phyloP scores from a whole-genome alignment of 2,888 invertebrate genomes.

The Taphrorychus bicolor region DNA sequence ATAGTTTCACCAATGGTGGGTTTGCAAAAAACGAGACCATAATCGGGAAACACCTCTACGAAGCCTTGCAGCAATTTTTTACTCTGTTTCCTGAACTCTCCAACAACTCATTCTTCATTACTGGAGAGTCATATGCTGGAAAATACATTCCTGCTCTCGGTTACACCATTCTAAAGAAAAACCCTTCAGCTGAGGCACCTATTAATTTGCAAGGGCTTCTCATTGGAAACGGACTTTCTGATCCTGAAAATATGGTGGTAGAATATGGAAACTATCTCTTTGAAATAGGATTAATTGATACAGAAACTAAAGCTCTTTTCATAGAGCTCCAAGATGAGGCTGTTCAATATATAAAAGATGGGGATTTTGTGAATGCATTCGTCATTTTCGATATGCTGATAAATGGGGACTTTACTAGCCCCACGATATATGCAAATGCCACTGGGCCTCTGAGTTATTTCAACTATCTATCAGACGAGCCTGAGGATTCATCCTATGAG shows the following conservation, averaged over 20 bases:
- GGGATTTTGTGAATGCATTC: slow-evolving; percentile 74
- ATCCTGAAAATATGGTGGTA: slow-evolving; percentile 66
- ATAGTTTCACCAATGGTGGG: slow-evolving; percentile 86
- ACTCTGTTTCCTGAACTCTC: slow-evolving; percentile 77
- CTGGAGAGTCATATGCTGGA: slow-evolving; percentile 89
- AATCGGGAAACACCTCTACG: slow-evolving; percentile 79
- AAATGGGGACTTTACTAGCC: slow-evolving; percentile 70
- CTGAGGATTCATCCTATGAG: slow-evolving; percentile 3
- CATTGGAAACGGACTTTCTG: slow-evolving; percentile 72
- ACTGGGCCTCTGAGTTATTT: slow-evolving; percentile 21
- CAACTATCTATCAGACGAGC: slow-evolving; percentile 16
- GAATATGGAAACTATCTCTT: slow-evolving; percentile 73
- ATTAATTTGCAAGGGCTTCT: slow-evolving; percentile 52
- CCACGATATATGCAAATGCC: slow-evolving; percentile 71
- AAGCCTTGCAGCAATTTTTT: slow-evolving; percentile 80
- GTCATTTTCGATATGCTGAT: slow-evolving; percentile 74
- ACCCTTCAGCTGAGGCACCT: slow-evolving; percentile 50
- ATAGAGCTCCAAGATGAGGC: slow-evolving; percentile 67
- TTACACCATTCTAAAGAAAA: slow-evolving; percentile 71
- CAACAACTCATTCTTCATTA: slow-evolving; percentile 78
- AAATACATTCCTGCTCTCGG: slow-evolving; percentile 78
- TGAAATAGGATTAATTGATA: slow-evolving; percentile 73
- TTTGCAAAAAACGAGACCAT: slow-evolving; percentile 79
- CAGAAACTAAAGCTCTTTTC: slow-evolving; percentile 67
- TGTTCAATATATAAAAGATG: slow-evolving; percentile 66